Conservation (phyloP, 2,888 invertebrate genomes). For the Cantharis rustica region DNA sequence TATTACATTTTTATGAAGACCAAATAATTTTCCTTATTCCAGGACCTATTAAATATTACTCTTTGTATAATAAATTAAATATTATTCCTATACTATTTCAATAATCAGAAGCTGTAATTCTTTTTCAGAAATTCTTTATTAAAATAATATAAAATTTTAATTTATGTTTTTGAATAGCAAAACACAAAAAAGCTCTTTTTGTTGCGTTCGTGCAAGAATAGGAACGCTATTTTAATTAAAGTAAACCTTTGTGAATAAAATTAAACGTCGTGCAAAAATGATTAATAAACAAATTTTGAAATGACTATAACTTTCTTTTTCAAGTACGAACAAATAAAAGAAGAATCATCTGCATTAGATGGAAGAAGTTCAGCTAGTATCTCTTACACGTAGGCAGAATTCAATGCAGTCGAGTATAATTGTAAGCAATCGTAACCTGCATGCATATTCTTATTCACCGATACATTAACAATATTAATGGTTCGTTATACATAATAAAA, state of each 20-base stretch:
- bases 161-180: neutral
- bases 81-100: no score
- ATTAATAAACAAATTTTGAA: neutral
- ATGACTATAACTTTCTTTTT: conserved; percentile 2
- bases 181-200: neutral
- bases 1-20: neutral
- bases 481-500: neutral
- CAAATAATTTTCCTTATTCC: no score
- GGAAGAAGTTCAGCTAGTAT: neutral
- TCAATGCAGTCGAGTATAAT: neutral
- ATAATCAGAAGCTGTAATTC: no score
- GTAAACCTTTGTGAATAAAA: neutral
- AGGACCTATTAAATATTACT: no score
- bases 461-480: neutral
- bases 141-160: no score
- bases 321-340: neutral
- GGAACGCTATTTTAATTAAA: neutral
- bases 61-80: no score
- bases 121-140: no score
- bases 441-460: neutral
- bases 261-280: neutral
- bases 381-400: neutral
- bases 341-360: neutral
- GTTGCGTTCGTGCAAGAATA: neutral
- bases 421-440: neutral